Evolutionary conservation across 1,140 invertebrate genomes (phyloP).

Genomic region (Brachystomella parvula): DNA sequence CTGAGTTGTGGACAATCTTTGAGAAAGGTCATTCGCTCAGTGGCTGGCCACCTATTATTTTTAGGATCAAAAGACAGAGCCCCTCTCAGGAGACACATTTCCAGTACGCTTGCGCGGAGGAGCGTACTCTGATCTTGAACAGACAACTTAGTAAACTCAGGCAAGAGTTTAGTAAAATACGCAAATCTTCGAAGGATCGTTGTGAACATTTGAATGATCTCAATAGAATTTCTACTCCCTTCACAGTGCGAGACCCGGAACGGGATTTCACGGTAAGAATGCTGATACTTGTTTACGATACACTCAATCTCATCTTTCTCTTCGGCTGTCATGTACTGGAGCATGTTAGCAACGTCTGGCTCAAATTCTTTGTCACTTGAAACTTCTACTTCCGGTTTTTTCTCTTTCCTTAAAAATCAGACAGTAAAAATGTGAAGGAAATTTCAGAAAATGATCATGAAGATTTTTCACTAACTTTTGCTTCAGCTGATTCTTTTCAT

Average conservation of each 20-base stretch:
- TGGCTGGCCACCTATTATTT: slow-evolving; percentile 38
- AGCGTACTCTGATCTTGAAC: slow-evolving; percentile 47
- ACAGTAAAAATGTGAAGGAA: neutral
- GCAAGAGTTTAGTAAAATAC: slow-evolving; percentile 40
- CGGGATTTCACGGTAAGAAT: slow-evolving; percentile 35
- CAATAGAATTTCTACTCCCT: slow-evolving; percentile 24
- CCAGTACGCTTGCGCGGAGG: slow-evolving; percentile 47
- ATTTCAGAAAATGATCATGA: neutral
- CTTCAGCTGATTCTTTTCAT: slow-evolving; percentile 43
- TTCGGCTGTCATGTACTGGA: slow-evolving; percentile 33
- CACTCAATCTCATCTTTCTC: slow-evolving; percentile 32
- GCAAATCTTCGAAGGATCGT: slow-evolving; percentile 41
- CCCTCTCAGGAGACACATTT: slow-evolving; percentile 48
- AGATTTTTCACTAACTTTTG: slow-evolving; percentile 29
- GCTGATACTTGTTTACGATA: slow-evolving; percentile 31
- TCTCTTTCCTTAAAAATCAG: slow-evolving; percentile 12
- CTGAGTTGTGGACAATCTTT: slow-evolving; percentile 26
- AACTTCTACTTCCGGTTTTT: slow-evolving; percentile 21
- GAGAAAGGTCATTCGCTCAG: slow-evolving; percentile 19
- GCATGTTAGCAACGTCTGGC: slow-evolving; percentile 29
- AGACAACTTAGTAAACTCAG: slow-evolving; percentile 44
- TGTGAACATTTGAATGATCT: slow-evolving; percentile 42
- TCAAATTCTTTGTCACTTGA: slow-evolving; percentile 19
- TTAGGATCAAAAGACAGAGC: slow-evolving; percentile 40
- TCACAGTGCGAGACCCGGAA: slow-evolving; percentile 20